phyloP scores from a whole-genome alignment of 2,797 vertebrate genomes.

The Sebastes matsubarae region DNA sequence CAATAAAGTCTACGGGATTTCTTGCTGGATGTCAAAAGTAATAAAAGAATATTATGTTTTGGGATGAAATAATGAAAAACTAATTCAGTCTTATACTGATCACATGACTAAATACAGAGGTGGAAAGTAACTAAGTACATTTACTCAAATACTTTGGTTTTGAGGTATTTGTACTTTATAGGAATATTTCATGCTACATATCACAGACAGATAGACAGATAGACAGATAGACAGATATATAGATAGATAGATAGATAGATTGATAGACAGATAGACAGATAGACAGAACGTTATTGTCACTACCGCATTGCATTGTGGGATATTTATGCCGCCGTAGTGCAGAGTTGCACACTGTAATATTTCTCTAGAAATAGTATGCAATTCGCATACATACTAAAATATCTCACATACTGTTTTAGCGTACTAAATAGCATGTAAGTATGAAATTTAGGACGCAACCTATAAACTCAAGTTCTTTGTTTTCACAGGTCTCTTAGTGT shows the following conservation, averaged over 20 bases:
- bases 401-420: no score
- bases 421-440: no score
- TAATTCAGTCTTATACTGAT: neutral
- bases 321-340: no score
- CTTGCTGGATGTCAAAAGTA: slow-evolving; percentile 41
- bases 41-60: slow-evolving; percentile 28
- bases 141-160: neutral
- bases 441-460: no score
- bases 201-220: neutral
- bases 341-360: no score
- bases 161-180: neutral
- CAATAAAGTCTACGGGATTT: slow-evolving; percentile 45
- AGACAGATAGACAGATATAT: neutral
- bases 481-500: no score
- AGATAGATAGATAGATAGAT: no score
- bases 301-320: no score
- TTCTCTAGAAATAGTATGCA: no score
- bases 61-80: slow-evolving; percentile 17
- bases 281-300: no score
- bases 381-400: no score
- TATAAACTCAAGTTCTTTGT: no score
- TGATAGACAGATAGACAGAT: neutral
- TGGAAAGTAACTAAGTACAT: neutral
- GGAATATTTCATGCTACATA: neutral
- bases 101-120: neutral